These are phyloP conservation scores for Fundulus diaphanus DNA, from an alignment of 2,797 vertebrate species.

Conservation along the genomic window DNA sequence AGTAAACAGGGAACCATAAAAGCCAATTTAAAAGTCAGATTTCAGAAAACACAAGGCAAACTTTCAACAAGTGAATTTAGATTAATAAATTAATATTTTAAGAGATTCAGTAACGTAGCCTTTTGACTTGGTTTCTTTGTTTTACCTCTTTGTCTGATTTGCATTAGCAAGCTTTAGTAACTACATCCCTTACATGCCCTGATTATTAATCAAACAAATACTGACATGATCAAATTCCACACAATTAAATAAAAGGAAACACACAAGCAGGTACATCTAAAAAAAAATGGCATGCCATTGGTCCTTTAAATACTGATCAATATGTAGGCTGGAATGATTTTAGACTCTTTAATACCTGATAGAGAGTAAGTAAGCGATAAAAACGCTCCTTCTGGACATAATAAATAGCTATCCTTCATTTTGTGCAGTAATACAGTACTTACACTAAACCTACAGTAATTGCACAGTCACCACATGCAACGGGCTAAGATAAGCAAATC, in stretches of 20 bases:
- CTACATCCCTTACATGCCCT: slow-evolving; percentile 57
- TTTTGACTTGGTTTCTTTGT: slow-evolving; percentile 52
- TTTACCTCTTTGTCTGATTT: slow-evolving; percentile 58
- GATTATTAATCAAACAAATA: slow-evolving; percentile 66
- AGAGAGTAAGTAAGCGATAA: slow-evolving; percentile 70
- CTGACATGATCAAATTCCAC: slow-evolving; percentile 43
- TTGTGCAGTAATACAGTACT: slow-evolving; percentile 82
- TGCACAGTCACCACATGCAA: slow-evolving; percentile 83
- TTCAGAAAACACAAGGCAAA: slow-evolving; percentile 50
- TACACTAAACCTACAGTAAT: slow-evolving; percentile 85
- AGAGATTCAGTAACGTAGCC: slow-evolving; percentile 54
- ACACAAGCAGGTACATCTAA: slow-evolving; percentile 61
- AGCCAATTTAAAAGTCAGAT: slow-evolving; percentile 59
- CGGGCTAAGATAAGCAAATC: slow-evolving; percentile 37
- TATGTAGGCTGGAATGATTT: slow-evolving; percentile 81
- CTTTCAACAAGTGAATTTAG: slow-evolving; percentile 56
- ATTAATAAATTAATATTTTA: slow-evolving; percentile 81
- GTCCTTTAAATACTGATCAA: slow-evolving; percentile 82
- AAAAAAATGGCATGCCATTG: slow-evolving; percentile 72
- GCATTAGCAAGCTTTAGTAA: slow-evolving; percentile 55
- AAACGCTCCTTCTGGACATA: slow-evolving; percentile 74
- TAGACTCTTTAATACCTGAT: slow-evolving; percentile 82
- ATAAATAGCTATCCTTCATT: slow-evolving; percentile 84
- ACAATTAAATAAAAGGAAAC: slow-evolving; percentile 72
- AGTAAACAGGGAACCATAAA: slow-evolving; percentile 59